Evolutionary conservation across 2,797 vertebrate species (phyloP), one percentile per base, ranked within the genome.

Genomic region (Rhadinocentrus ornatus): DNA sequence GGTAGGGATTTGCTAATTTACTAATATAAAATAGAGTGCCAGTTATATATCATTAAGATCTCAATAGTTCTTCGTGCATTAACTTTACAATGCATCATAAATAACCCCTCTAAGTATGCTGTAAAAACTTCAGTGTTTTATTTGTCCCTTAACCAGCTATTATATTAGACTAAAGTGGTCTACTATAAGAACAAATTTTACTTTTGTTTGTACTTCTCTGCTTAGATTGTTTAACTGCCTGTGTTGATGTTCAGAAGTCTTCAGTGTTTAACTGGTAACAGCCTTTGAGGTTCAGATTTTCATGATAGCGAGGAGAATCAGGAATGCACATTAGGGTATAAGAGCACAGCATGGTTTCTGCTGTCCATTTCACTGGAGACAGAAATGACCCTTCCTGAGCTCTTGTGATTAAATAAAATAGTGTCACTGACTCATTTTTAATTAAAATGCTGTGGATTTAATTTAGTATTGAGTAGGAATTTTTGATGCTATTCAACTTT

Each of bases 261-360:
- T 29, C 31, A 37, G n/a, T 56, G 62, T 60, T 78, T 79, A 66
- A 69, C 26, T 54, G 6, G 1, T 37, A 56, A 63, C 58, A 39
- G 29, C 39, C 80, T 69, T 84, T 77, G 63, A 74, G 58, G 26
- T 67, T 78, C 44, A 50, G 58, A 26, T 84, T 70, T 46, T 60
- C 66, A 24, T 64, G 67, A 73, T 73, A 77, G 73, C 57, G 27
- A 10, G 73, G 69, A 81, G 24, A 90, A 92, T 91, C 83, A 76
- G 84, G 87, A 91, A 89, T 87, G 79, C 13, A 53, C 34, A 60
- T 77, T 75, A 73, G 54, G 46, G n/a, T 56, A 66, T 20, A 69
- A 63, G 58, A 71, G 63, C 54, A 62, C 39, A 32, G 69, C 52
- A 66, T n/a, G 37, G 29, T 56, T 56, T 48, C 50, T 29, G 58